A percentile compares a stretch with the other conserved stretches of the same genome.
Conservation (phyloP, 2,113 vertebrate genomes). For the Tursiops truncatus region DNA sequence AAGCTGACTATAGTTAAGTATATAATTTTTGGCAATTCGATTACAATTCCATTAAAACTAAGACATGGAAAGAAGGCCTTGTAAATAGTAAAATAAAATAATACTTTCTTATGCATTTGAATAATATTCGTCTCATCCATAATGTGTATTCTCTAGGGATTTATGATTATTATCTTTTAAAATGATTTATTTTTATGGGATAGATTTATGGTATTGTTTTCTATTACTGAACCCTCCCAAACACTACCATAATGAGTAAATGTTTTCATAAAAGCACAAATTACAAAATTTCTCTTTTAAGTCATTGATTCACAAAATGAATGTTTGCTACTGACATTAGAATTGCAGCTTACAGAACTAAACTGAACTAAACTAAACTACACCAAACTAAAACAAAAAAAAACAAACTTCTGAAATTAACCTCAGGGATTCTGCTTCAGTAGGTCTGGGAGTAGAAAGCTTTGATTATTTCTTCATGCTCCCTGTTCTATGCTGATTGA, state of each 20-base stretch:
- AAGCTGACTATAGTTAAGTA: conserved; percentile 34
- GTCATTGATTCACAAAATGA: conserved; percentile 23
- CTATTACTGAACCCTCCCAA: conserved; percentile 11
- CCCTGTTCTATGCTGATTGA: not conserved
- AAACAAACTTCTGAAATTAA: not conserved
- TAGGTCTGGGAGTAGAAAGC: not conserved
- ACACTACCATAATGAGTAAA: not conserved
- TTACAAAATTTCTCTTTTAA: conserved; percentile 38
- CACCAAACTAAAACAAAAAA: not conserved
- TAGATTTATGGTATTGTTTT: conserved; percentile 1
- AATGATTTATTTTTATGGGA: not conserved
- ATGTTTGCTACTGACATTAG: not conserved
- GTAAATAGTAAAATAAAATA: not conserved
- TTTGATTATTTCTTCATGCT: not conserved
- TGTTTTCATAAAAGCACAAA: conserved; percentile 31
- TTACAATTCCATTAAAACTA: conserved; percentile 1
- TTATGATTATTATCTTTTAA: not conserved
- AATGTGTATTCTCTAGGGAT: not conserved
- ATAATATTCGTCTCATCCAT: not conserved
- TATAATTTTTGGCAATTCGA: conserved; percentile 8
- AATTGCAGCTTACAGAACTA: not conserved
- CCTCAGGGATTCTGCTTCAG: not conserved
- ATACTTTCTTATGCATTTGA: not conserved
- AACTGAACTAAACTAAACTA: not conserved
- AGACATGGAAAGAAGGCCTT: not conserved